Conservation (phyloP, 2,888 invertebrate genomes). For the Callimorpha dominula region DNA sequence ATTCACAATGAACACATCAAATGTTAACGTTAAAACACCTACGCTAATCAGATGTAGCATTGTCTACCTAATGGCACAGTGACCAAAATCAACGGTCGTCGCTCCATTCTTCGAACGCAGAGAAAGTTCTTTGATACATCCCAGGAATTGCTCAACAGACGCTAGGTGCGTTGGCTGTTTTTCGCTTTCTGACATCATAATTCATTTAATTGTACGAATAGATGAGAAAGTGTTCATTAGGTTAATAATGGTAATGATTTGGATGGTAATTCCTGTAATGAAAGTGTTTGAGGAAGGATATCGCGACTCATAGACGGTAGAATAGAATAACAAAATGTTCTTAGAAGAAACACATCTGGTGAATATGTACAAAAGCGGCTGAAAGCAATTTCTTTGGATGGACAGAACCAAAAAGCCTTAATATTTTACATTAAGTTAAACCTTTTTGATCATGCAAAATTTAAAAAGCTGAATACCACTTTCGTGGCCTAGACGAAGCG, state of each 20-base stretch:
- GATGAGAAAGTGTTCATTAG: not conserved
- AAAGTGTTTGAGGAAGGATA: not conserved
- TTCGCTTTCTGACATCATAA: slow-evolving; percentile 13
- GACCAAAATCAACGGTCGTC: slow-evolving; percentile 34
- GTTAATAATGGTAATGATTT: not conserved
- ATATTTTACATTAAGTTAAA: too few species aligned
- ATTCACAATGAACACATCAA: slow-evolving; percentile 3
- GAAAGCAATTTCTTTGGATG: too few species aligned
- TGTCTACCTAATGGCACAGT: slow-evolving; percentile 40
- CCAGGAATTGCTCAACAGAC: slow-evolving; percentile 36
- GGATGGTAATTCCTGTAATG: not conserved
- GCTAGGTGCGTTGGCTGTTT: slow-evolving; percentile 20
- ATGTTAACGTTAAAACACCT: slow-evolving; percentile 1
- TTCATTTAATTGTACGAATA: slow-evolving; percentile 1
- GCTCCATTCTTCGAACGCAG: slow-evolving; percentile 37
- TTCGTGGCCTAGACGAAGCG: too few species aligned
- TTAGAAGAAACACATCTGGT: too few species aligned
- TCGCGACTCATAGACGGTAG: not conserved
- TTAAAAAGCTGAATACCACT: too few species aligned
- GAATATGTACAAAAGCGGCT: too few species aligned
- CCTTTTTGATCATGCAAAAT: too few species aligned
- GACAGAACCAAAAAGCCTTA: too few species aligned
- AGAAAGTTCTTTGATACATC: slow-evolving; percentile 41
- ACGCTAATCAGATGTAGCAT: slow-evolving; percentile 34
- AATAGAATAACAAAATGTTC: not conserved